A percentile compares a stretch with the other conserved stretches of the same genome.
These are phyloP conservation scores for Madoqua kirkii DNA, from an alignment of 2,113 vertebrate genomes.

Conservation along the genomic window DNA sequence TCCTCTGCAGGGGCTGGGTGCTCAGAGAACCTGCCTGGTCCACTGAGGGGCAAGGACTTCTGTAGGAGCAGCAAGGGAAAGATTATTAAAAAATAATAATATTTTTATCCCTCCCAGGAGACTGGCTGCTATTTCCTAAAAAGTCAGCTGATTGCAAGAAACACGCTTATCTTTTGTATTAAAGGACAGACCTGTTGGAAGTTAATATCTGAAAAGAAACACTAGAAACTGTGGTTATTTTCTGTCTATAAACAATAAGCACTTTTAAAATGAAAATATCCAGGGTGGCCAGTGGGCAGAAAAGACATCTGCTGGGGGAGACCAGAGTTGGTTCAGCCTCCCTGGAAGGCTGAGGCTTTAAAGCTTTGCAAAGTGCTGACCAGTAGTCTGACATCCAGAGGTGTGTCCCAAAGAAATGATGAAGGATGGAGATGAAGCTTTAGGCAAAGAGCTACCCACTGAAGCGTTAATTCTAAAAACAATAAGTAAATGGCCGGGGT, in stretches of 20 bases:
- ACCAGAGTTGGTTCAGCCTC: too few relatives aligned
- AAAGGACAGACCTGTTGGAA: not conserved
- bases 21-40: accelerated
- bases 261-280: not conserved
- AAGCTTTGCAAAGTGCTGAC: accelerated
- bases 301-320: not conserved
- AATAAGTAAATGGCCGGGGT: not conserved
- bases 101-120: not conserved
- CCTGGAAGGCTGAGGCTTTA: accelerated
- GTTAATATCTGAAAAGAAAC: not conserved
- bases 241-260: not conserved
- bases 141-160: not conserved
- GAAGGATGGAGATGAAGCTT: accelerated
- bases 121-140: conserved; percentile 1
- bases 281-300: not conserved
- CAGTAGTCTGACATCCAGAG: accelerated
- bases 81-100: not conserved
- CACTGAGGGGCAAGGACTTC: accelerated
- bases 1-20: accelerated
- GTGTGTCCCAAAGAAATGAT: accelerated
- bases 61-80: accelerated
- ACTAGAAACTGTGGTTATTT: not conserved
- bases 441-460: accelerated
- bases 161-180: not conserved
- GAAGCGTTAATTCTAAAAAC: not conserved